Conservation (phyloP, 1,140 invertebrate species). For the Colletes latitarsis region DNA sequence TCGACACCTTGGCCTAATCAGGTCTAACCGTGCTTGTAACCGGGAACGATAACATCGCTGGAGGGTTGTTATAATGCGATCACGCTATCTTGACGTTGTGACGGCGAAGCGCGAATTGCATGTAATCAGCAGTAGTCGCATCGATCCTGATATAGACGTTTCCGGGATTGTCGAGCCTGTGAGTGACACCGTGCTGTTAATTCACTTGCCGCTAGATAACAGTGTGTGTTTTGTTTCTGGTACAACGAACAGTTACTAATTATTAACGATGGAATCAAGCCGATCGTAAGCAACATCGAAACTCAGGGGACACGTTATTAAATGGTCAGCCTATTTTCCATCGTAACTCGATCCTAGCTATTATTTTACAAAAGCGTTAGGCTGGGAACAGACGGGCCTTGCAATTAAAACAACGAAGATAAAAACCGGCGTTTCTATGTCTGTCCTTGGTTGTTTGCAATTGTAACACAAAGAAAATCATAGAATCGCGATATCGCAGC, state of each 20-base stretch:
- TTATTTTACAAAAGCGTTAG: too few relatives aligned
- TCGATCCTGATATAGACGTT: slow-evolving; percentile 60
- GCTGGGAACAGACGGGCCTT: too few relatives aligned
- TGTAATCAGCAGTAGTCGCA: slow-evolving; percentile 56
- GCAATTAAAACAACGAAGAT: too few relatives aligned
- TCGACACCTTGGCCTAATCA: slow-evolving; percentile 23
- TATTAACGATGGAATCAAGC: background rate
- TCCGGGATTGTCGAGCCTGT: slow-evolving; percentile 59
- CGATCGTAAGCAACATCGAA: too few relatives aligned
- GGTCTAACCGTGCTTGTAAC: slow-evolving; percentile 30
- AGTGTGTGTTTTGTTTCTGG: background rate
- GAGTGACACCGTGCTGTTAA: slow-evolving; percentile 44
- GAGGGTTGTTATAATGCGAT: slow-evolving; percentile 58
- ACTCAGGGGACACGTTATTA: too few relatives aligned
- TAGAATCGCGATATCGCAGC: too few relatives aligned
- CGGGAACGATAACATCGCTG: slow-evolving; percentile 41
- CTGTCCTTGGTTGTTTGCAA: too few relatives aligned
- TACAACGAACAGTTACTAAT: background rate
- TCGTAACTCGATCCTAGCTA: too few relatives aligned
- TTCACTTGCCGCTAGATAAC: slow-evolving; percentile 1
- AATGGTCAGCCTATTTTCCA: too few relatives aligned
- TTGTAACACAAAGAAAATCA: too few relatives aligned
- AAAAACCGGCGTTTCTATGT: too few relatives aligned
- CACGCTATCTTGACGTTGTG: slow-evolving; percentile 58
- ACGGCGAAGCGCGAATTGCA: slow-evolving; percentile 51